Evolutionary conservation across 2,113 vertebrate species (phyloP).

Genomic region (Oreochromis niloticus): DNA sequence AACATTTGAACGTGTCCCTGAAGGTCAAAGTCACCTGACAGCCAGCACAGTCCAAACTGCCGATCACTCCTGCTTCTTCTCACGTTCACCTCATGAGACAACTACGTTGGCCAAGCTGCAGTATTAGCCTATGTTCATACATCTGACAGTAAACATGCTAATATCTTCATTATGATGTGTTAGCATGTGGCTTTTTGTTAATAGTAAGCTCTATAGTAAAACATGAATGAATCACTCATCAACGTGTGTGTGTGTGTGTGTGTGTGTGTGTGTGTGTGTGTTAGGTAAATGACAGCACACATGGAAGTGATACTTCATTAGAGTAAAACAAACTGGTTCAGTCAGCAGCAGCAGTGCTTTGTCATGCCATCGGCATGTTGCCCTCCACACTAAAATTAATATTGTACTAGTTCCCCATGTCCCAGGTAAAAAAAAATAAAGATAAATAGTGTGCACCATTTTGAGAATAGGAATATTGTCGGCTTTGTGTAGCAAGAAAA

Average conservation of each 20-base stretch:
- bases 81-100: neutral
- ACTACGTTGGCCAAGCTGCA: neutral
- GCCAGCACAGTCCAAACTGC: neutral
- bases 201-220: neutral
- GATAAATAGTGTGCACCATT: neutral
- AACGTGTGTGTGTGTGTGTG: neutral
- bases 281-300: neutral
- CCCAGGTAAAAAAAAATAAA: neutral
- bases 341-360: neutral
- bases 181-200: neutral
- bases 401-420: neutral
- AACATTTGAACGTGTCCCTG: constrained; percentile 18
- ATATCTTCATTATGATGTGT: neutral
- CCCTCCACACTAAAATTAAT: neutral
- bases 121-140: neutral
- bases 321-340: neutral
- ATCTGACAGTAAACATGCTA: neutral
- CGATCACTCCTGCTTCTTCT: neutral
- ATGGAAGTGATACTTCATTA: neutral
- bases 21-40: constrained; percentile 49
- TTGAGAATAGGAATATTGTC: neutral
- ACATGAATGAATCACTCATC: neutral
- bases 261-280: neutral
- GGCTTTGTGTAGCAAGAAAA: neutral
- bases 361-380: neutral